Evolutionary conservation across 2,888 invertebrate genomes (phyloP), one percentile per base, ranked within the genome.

Genomic region (Acleris laterana): DNA sequence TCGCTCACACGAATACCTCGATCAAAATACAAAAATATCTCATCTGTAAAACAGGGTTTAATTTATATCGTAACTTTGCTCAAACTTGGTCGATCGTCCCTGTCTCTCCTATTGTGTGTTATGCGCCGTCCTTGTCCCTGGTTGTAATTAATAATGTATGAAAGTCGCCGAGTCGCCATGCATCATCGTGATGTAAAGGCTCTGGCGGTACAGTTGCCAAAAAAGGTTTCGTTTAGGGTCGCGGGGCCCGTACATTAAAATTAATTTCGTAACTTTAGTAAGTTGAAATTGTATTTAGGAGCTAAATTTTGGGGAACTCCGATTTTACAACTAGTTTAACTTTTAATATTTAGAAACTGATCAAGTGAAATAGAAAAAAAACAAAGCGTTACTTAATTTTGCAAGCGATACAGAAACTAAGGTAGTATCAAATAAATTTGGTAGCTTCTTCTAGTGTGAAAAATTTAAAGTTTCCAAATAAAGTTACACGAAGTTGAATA

Each of bases 131-230:
- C 52, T 42, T 66, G 61, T 62, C 57, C 5, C 25, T 52, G 42
- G 76, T 79, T 74, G 84, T 87, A 87, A 89, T 89, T 89, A 89
- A 88, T 89, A 88, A 89, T 88, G 86, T 85, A 89, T 88, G 87
- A 87, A 86, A 83, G 81, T 84, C 80, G 78, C 75, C 80, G 81
- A 82, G 83, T 79, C 76, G 79, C 85, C 75, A 84, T 88, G 82
- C 79, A 83, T 87, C 88, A 88, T 88, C 83, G 81, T 85, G 88
- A 82, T 81, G 77, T 82, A 83, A 78, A 77, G 77, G 77, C 75
- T 71, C 70, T 75, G 59, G 60, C 19, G 72, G 85, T 84, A 87
- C 70, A 72, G 87, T 83, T 73, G 77, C 72, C 83, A 84, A 85
- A 87, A 74, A 85, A 73, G 67, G 78, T 80, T 74, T 78, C 75